A percentile compares a stretch with the other conserved stretches of the same genome.
phyloP scores from a whole-genome alignment of 2,113 vertebrate genomes.

The Epinephelus lanceolatus region DNA sequence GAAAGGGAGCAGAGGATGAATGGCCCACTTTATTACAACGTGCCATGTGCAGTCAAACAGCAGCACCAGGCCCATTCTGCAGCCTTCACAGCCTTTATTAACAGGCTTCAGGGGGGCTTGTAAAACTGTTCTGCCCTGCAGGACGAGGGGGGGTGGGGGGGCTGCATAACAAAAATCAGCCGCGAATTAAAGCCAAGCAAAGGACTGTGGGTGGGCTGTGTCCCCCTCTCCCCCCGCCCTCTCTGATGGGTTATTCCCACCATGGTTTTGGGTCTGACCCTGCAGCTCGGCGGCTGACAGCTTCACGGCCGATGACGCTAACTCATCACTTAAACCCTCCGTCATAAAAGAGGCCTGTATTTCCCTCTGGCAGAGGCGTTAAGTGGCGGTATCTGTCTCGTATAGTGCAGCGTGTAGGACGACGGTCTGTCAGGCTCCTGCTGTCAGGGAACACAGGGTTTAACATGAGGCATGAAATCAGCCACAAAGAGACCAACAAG shows the following conservation, averaged over 20 bases:
- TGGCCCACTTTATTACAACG: constrained; percentile 81
- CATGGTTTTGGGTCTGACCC: constrained; percentile 87
- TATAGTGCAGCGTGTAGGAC: not conserved
- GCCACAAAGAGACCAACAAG: constrained; percentile 83
- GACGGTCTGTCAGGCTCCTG: too few species aligned
- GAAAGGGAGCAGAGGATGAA: constrained; percentile 78
- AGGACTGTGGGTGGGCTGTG: constrained; percentile 89
- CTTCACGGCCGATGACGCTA: constrained; percentile 89
- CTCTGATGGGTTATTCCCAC: constrained; percentile 90
- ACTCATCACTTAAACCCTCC: constrained; percentile 58
- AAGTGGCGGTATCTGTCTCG: constrained; percentile 57
- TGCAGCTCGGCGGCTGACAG: constrained; percentile 89
- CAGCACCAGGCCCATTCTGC: constrained; percentile 70
- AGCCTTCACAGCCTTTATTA: constrained; percentile 73
- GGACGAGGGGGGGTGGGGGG: constrained; percentile 40
- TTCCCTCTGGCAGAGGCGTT: constrained; percentile 36
- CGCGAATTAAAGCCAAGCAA: constrained; percentile 37
- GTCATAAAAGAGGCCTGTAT: constrained; percentile 54
- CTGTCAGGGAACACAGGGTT: constrained; percentile 11
- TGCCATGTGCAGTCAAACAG: constrained; percentile 70
- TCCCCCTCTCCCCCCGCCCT: too few species aligned
- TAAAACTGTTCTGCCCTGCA: constrained; percentile 78
- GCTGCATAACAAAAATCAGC: constrained; percentile 76
- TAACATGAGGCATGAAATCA: constrained; percentile 89
- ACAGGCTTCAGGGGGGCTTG: constrained; percentile 65